Evolutionary conservation across 1,140 invertebrate genomes (phyloP), one percentile per base, ranked within the genome.

Genomic region (Calephelis nemesis): DNA sequence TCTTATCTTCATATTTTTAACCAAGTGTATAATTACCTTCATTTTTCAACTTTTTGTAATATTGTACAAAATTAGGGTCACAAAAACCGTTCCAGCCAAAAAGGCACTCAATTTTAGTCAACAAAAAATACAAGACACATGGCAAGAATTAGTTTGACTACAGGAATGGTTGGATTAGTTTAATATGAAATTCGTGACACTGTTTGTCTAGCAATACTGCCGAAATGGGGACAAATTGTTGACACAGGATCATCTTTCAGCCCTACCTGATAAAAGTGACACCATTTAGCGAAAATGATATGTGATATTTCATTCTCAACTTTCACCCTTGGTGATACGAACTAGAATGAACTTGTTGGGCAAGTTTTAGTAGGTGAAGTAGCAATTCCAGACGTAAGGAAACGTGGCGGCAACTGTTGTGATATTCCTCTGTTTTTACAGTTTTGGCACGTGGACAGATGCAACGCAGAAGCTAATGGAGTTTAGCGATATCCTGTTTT

Each of bases 181-280:
- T 85, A 83, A 89, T 87, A 83, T 87, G 82, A 83, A 80, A 84
- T 91, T 89, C 86, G 88, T 91, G 85, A 85, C 77, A 75, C 71
- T 91, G 85, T 91, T 91, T 91, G 75, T 84, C 71, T 91, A 84
- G 85, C 81, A 82, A 87, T 78, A 70, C 79, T 79, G 73, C 76
- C 77, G 75, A 83, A 77, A 81, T 78, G 77, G 75, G 78, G 80
- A 87, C 88, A 88, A 89, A 86, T 91, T 91, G 87, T 89, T 88
- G 82, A 87, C 82, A 77, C 72, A 84, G 88, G 87, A 78, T 87
- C 84, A 81, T 82, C 79, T 88, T 88, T 88, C 85, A 84, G 77
- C 73, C 74, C 64, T 84, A 85, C 78, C 79, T 86, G 81, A 74
- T 62, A 76, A 67, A 75, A 81, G 68, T 76, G 75, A 71, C 76